Conservation (phyloP, 2,113 vertebrate species). For the Mormyrus iriodes region DNA sequence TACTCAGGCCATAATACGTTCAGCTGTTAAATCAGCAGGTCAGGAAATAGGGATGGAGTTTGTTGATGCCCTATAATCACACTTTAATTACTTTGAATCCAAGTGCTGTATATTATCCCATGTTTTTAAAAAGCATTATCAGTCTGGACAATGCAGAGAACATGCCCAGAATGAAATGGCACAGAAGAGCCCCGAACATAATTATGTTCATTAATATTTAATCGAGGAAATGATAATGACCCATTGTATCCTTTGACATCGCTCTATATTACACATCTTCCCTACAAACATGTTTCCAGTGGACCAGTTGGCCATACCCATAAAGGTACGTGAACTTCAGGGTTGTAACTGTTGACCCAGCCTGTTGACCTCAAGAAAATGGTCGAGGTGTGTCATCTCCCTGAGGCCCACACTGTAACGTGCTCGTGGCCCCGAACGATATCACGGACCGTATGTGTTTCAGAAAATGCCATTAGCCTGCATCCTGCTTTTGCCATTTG, state of each 20-base stretch:
- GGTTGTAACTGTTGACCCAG: background rate
- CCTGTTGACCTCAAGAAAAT: background rate
- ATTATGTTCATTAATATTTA: constrained; percentile 43
- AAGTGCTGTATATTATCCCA: background rate
- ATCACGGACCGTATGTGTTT: no score
- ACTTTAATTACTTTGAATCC: background rate
- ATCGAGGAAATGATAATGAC: constrained; percentile 16
- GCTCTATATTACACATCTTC: background rate
- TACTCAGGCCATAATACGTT: background rate
- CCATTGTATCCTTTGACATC: background rate
- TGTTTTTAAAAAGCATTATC: constrained; percentile 7
- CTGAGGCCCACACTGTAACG: background rate
- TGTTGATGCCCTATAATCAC: background rate
- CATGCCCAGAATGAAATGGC: constrained; percentile 34
- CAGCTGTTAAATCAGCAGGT: background rate
- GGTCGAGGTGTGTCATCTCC: background rate
- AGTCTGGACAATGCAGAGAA: background rate
- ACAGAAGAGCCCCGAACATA: constrained; percentile 35
- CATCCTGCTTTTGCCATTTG: background rate
- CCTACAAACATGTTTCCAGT: background rate
- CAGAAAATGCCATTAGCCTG: background rate
- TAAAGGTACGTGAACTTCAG: background rate
- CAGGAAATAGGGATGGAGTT: background rate
- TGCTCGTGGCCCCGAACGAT: background rate
- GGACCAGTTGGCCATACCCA: background rate